Percentiles rank a stretch among this genome's conserved stretches.
Evolutionary conservation across 1,140 invertebrate genomes (phyloP).

Genomic region (Bombus fervidus): DNA sequence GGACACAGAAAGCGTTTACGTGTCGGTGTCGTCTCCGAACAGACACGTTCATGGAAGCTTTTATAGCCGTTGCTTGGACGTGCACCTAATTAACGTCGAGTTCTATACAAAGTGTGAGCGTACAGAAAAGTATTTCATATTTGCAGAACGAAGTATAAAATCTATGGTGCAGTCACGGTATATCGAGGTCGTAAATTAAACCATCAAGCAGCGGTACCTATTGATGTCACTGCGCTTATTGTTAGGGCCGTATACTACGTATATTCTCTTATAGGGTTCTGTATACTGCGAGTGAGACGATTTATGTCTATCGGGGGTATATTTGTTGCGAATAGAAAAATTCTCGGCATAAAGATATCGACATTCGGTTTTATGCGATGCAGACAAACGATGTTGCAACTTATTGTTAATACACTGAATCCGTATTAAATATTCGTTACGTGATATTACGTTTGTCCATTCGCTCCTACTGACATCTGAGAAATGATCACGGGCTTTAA

Average conservation of each 20-base stretch:
- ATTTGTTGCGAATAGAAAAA: no score
- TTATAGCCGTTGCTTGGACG: neutral
- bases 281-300: neutral
- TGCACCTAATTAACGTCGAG: neutral
- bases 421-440: neutral
- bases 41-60: neutral
- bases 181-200: neutral
- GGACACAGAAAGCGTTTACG: constrained; percentile 24
- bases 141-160: neutral
- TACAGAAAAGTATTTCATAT: neutral
- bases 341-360: no score
- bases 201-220: neutral
- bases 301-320: neutral
- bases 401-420: neutral
- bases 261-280: neutral
- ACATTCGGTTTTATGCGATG: no score
- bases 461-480: neutral
- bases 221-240: neutral
- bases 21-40: neutral
- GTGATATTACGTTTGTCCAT: neutral
- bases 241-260: neutral
- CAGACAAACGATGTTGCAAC: no score
- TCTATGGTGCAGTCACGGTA: neutral
- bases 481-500: neutral
- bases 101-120: neutral